phyloP scores from a whole-genome alignment of 1,140 invertebrate genomes.

The Drosophila gunungcola region DNA sequence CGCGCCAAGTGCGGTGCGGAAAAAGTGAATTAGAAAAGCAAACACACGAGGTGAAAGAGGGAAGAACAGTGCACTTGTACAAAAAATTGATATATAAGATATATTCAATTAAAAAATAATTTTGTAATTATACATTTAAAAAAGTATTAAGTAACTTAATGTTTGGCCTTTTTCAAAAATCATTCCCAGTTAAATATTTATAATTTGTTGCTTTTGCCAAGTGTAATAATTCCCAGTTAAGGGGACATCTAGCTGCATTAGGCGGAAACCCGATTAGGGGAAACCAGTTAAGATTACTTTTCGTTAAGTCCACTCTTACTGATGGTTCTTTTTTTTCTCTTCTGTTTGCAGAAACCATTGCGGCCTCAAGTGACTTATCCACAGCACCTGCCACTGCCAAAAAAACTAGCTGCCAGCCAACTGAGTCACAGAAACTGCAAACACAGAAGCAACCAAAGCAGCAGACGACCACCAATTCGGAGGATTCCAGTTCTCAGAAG shows the following conservation, averaged over 20 bases:
- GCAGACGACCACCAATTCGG: slow-evolving; percentile 43
- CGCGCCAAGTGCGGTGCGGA: slow-evolving; percentile 28
- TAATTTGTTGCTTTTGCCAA: not conserved
- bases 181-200: not conserved
- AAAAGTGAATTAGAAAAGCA: slow-evolving; percentile 41
- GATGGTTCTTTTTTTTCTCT: slow-evolving; percentile 1
- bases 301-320: slow-evolving; percentile 31
- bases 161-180: too few relatives aligned
- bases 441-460: slow-evolving; percentile 21
- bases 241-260: slow-evolving; percentile 29
- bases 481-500: slow-evolving; percentile 55
- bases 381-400: slow-evolving; percentile 84
- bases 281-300: slow-evolving; percentile 41
- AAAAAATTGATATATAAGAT: not conserved
- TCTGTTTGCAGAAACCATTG: slow-evolving; percentile 61
- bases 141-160: too few relatives aligned
- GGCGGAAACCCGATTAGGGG: slow-evolving; percentile 19
- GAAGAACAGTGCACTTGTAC: not conserved
- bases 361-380: slow-evolving; percentile 80
- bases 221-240: slow-evolving; percentile 2
- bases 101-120: not conserved
- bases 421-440: slow-evolving; percentile 33
- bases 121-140: not conserved
- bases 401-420: slow-evolving; percentile 81
- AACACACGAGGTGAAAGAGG: not conserved